Conservation (phyloP, 2,797 vertebrate genomes). For the Prunella strophiata region DNA sequence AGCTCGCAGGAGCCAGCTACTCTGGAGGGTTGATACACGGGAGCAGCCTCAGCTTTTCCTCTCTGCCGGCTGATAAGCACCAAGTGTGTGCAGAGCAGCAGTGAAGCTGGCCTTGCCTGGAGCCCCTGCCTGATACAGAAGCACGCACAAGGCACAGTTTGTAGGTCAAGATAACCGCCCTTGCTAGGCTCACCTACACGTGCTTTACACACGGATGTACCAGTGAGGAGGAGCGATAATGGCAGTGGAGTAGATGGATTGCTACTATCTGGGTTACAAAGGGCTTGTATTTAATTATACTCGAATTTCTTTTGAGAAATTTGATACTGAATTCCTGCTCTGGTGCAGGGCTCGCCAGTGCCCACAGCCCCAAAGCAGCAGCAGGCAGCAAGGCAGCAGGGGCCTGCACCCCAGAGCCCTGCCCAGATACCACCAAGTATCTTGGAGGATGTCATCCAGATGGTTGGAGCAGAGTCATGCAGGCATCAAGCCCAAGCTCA, state of each 20-base stretch:
- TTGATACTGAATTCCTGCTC: not conserved
- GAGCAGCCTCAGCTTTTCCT: not conserved
- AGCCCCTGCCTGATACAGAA: accelerated
- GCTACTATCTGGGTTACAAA: not conserved
- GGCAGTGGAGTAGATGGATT: not conserved
- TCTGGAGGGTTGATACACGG: accelerated
- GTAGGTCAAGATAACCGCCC: not conserved
- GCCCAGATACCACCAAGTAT: not conserved
- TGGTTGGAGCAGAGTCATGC: accelerated
- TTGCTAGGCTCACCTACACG: not conserved
- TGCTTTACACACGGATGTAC: not conserved
- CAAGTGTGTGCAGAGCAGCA: too few relatives aligned
- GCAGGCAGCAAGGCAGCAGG: not conserved
- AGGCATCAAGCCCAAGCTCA: accelerated
- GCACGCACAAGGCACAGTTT: accelerated
- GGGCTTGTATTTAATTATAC: not conserved
- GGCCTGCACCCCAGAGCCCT: accelerated
- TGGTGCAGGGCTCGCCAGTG: accelerated
- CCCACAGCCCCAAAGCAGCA: not conserved
- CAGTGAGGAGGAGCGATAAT: not conserved
- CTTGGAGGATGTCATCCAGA: too few relatives aligned
- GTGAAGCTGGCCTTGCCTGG: not conserved
- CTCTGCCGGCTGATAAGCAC: not conserved
- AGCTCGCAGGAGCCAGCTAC: not conserved
- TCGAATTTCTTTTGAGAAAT: not conserved